Evolutionary conservation across 2,888 invertebrate genomes (phyloP), one percentile per base, ranked within the genome.

Genomic region (Volucella inanis): DNA sequence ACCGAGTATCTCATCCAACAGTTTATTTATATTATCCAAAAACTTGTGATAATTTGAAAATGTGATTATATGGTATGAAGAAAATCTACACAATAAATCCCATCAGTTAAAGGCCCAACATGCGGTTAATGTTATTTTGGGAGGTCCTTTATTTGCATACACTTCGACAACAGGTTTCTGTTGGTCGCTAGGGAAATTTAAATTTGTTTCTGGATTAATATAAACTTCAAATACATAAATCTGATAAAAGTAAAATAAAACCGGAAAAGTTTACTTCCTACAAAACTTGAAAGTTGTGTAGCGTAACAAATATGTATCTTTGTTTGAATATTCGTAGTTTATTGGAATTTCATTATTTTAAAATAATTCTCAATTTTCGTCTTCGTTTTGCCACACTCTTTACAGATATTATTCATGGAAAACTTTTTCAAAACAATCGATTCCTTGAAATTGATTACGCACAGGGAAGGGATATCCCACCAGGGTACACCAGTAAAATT

Each of bases 391-490:
- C 72, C 76, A 62, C 22, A 67, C 38, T 65, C 22, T 89, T 90
- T 93, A 0, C 92, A 95, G 97, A 98, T 91, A 97, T 99, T 88
- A 98, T 98, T 88, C 97, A 97, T 88, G 99, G 98, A 2, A 99
- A 98, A 92, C 93, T 99, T 87, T 99, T 99, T 92, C 99, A 99
- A 91, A 97, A 97, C 90, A 97, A 98, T 91, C 96, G 97, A 88
- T 96, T 96, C 87, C 93, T 99, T 47, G 98, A 99, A 92, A 96
- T 99, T 0, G 98, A 99, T 91, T 98, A 97, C 89, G 98, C 98
- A 0, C 94, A 98, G 45, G 98, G 98, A 0, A 94, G 99, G 15
- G 99, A 99, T 90, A 98, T 98, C 41, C 94, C 96, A 45, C 94
- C 96, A 0, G 96, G 96, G 67, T 97, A 98, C 90, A 94, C 98